Evolutionary conservation across 2,888 invertebrate genomes (phyloP).

Genomic region (Cheilosia grossa): DNA sequence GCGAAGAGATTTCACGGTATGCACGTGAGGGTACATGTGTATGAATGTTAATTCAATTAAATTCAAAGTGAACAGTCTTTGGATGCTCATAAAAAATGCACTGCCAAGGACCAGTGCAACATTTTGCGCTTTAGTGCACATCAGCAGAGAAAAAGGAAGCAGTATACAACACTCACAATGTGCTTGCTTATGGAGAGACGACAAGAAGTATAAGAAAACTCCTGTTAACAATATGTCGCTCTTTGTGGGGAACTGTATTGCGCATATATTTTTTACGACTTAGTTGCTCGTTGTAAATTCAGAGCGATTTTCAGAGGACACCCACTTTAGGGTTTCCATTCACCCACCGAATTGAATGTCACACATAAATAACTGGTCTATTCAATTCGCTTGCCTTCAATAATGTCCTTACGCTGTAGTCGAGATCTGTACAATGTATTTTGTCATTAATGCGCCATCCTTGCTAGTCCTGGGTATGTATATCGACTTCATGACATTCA

Average conservation of each 20-base stretch:
- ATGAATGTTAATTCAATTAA: slow-evolving; percentile 52
- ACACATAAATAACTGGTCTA: slow-evolving; percentile 21
- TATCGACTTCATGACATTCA: slow-evolving; percentile 39
- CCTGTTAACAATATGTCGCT: slow-evolving; percentile 20
- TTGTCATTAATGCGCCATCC: slow-evolving; percentile 27
- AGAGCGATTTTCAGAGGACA: slow-evolving; percentile 16
- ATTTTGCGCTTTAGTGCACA: slow-evolving; percentile 37
- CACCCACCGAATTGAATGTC: slow-evolving; percentile 20
- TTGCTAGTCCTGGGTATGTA: slow-evolving; percentile 1
- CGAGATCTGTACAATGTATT: not conserved
- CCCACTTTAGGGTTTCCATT: slow-evolving; percentile 28
- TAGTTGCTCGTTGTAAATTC: slow-evolving; percentile 8
- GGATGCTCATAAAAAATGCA: slow-evolving; percentile 32
- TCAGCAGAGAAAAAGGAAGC: slow-evolving; percentile 8
- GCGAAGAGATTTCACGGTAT: slow-evolving; percentile 35
- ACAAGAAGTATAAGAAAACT: slow-evolving; percentile 12
- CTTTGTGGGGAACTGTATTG: slow-evolving; percentile 8
- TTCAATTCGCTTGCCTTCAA: slow-evolving; percentile 25
- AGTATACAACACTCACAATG: slow-evolving; percentile 24
- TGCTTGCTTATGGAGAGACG: not conserved
- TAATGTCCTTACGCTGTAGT: slow-evolving; percentile 10
- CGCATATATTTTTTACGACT: slow-evolving; percentile 15
- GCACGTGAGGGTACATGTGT: not conserved
- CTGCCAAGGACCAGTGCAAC: slow-evolving; percentile 34
- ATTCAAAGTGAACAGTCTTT: slow-evolving; percentile 15